Base-by-base conservation (phyloP, 2,113 vertebrate genomes). In the Prinia subflava region DNA sequence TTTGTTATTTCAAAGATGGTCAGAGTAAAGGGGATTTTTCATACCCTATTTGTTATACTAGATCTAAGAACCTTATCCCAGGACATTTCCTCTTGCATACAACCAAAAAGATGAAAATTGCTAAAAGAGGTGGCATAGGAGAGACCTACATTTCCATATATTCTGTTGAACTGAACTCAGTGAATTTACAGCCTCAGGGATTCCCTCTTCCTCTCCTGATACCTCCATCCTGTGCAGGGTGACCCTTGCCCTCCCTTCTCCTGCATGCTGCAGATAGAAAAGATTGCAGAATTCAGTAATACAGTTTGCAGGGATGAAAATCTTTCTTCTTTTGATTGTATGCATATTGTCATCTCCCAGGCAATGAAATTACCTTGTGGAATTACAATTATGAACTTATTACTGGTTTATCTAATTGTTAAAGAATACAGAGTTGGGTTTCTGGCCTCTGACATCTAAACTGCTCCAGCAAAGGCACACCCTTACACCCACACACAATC, bases 1-100 rank as follows among this genome's bases (percentile, higher is more conserved):
- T 97, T 96, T 94, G 79, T 94, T 95, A 89, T 96, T 96, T 95
- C 78, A 90, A 90, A 96, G 50, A 91, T 91, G 75, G 81, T 41
- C 83, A 63, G 69, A 87, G 67, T 44, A 77, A 87, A 83, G 75
- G 46, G n/a, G 50, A 67, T 75, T 95, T 94, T 96, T 92, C 50
- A 35, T 87, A 87, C 71, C 4, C 39, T 79, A 9, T 90, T 94
- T 96, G 81, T 88, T 83, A 67, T 65, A 88, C 19, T 46, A 67
- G 46, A 67, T 92, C 83, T 87, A 78, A 87, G 85, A 75, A 62
- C n/a, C 23, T 52, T 73, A 46, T 94, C 91, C 87, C 90, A 63
- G 82, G 68, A 89, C 52, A 74, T 57, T 83, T 93, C 86, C 76
- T 87, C 80, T 87, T 92, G 59, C 71, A 47, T 41, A 69, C n/a